A percentile compares a stretch with the other conserved stretches of the same genome.
Evolutionary conservation across 2,797 vertebrate species (phyloP).

Genomic region (Heteromormyrus szaboi): DNA sequence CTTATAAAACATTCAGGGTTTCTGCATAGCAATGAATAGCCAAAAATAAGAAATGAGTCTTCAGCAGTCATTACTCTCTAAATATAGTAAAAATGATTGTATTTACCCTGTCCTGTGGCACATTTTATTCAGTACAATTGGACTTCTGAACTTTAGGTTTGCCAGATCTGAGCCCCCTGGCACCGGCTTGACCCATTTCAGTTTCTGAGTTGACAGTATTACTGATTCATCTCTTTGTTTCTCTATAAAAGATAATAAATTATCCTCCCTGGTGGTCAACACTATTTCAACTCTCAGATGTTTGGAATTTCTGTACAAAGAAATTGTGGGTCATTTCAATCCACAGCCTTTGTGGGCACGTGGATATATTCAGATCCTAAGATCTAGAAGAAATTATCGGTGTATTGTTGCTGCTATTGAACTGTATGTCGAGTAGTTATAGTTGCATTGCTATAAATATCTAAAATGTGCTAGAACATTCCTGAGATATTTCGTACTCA

Average conservation of each 20-base stretch:
- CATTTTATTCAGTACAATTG: not conserved
- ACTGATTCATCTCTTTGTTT: not conserved
- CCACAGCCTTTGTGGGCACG: not conserved
- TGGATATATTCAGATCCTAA: not conserved
- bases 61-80: not conserved
- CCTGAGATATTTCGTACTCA: not conserved
- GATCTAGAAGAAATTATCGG: not conserved
- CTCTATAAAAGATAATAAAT: not conserved
- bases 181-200: not conserved
- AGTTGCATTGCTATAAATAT: slow-evolving; percentile 1
- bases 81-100: not conserved
- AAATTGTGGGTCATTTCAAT: not conserved
- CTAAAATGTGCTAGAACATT: not conserved
- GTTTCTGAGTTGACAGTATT: not conserved
- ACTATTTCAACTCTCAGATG: not conserved
- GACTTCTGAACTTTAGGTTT: not conserved
- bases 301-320: not conserved
- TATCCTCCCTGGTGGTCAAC: not conserved
- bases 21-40: not conserved
- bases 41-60: not conserved
- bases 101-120: not conserved
- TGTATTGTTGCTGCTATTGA: not conserved
- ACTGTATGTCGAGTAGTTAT: not conserved
- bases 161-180: not conserved
- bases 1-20: not conserved